These are phyloP conservation scores for Petrocephalus schoutedeni DNA, from an alignment of 2,797 vertebrate genomes.

Conservation along the genomic window DNA sequence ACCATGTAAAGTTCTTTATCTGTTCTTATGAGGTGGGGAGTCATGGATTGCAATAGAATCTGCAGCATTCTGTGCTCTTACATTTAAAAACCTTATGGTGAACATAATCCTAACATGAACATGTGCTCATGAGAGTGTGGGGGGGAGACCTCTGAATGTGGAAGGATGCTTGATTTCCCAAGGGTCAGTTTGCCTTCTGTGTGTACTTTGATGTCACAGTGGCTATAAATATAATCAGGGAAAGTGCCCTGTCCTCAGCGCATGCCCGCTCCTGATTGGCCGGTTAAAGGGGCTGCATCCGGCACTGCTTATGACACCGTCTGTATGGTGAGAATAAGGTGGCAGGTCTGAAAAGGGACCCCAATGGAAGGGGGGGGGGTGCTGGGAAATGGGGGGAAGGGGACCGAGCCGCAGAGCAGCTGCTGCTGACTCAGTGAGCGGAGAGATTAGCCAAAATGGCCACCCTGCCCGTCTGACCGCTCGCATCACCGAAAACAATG, in stretches of 20 bases:
- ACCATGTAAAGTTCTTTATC: background rate
- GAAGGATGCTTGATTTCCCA: background rate
- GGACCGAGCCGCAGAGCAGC: background rate
- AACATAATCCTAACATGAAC: background rate
- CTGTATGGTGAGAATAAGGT: background rate
- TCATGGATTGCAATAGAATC: background rate
- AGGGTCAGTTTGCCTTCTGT: background rate
- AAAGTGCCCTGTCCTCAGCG: background rate
- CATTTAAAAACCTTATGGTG: background rate
- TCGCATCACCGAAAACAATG: constrained; percentile 8
- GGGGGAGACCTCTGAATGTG: background rate
- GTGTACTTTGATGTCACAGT: background rate
- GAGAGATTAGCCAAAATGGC: constrained; percentile 17
- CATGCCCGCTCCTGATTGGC: background rate
- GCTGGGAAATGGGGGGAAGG: background rate
- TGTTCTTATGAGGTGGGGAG: background rate
- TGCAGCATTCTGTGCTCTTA: background rate
- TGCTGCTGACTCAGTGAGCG: constrained; percentile 16
- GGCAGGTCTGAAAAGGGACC: background rate
- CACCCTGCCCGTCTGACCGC: background rate
- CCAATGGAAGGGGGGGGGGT: background rate
- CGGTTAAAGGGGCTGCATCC: background rate
- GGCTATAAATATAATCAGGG: background rate
- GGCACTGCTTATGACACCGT: background rate
- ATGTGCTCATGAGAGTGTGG: background rate